Base-by-base conservation (phyloP, 2,797 vertebrate species). In the Moxostoma hubbsi region DNA sequence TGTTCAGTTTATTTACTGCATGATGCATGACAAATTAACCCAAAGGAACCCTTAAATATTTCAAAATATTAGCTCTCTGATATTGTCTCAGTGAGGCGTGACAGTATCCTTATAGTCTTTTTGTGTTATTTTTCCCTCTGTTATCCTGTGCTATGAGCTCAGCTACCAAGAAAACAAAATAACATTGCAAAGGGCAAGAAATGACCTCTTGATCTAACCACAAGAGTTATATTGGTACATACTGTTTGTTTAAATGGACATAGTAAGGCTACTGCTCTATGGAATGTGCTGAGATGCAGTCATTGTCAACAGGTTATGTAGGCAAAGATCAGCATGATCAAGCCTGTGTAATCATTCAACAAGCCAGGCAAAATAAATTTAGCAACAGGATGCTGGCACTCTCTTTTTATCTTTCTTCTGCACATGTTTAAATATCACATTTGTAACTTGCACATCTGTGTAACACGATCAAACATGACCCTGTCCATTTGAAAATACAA, bases 171-270 rank as follows among this genome's bases (percentile, higher is more conserved):
- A 9, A 24, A 64, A 79, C 64, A 50, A 13, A 55, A 70, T 53
- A 78, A 64, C 66, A 72, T n/a, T 46, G 59, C 59, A 5, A 13
- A 43, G 9, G 65, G 67, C 47, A 77, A 85, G 7, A 50, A 16
- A 66, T 80, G 71, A 81, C 64, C 54, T 61, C 79, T 90, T 86
- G 89, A 89, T 87, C 62, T 54, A 87, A 85, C 86, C 75, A 86
- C 85, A 83, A 79, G 69, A 15, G 57, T 73, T 36, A 58, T 64
- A 80, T 58, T 74, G 61, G 43, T 66, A n/a, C 51, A 59, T 65
- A 24, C 43, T 81, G 68, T 71, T 77, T 72, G 66, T 81, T 58
- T 66, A 54, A 47, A 45, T 13, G 53, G 61, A 59, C 57, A 15
- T 43, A 57, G 55, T 49, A 62, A 36, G 36, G 36, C 36, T 74